Evolutionary conservation across 1,140 invertebrate genomes (phyloP), one percentile per base, ranked within the genome.

Genomic region (Scaptomyza graminum): DNA sequence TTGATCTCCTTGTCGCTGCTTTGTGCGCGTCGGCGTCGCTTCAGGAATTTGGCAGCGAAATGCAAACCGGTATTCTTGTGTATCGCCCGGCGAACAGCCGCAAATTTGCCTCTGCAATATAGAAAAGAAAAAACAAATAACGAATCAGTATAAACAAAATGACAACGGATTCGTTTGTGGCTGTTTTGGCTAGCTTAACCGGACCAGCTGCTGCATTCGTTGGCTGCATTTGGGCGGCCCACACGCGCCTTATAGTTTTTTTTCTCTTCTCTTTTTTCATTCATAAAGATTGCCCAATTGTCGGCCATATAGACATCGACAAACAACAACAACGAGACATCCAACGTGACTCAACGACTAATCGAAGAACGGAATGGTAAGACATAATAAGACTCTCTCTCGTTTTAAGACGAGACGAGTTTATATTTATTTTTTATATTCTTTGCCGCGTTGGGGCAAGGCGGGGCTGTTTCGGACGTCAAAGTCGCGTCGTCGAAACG

Each of bases 1-100:
- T 96, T 94, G 59, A 97, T 97, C 92, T 97, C 96, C 80, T 95
- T 95, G 78, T 95, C 94, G 39, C 96, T 95, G 92, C 97, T 96
- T 67, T 95, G 94, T 25, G 95, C 95, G 73, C 96, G 94, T 82
- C 97, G 94, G 76, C 97, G 93, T 92, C 98, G 98, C 91, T 96
- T 95, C 74, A 99, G 96, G 93, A 97, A 98, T 93, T 99, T 99
- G 71, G 98, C 98, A 1, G 98, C 98, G 93, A 96, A 99, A 91
- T 97, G 95, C 73, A 94, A 93, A 25, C 96, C 96, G 7, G 96
- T 97, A 66, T 95, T 94, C 90, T 95, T 94, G 92, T 98, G 96
- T n/a, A 94, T 94, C 79, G 97, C 97, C 92, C 96, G 95, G 74
- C 96, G 95, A 50, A 99, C 98, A 63, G 97, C 95, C 13, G 98